These are phyloP conservation scores for Bombus confusus DNA, from an alignment of 1,140 invertebrate species.

Conservation along the genomic window DNA sequence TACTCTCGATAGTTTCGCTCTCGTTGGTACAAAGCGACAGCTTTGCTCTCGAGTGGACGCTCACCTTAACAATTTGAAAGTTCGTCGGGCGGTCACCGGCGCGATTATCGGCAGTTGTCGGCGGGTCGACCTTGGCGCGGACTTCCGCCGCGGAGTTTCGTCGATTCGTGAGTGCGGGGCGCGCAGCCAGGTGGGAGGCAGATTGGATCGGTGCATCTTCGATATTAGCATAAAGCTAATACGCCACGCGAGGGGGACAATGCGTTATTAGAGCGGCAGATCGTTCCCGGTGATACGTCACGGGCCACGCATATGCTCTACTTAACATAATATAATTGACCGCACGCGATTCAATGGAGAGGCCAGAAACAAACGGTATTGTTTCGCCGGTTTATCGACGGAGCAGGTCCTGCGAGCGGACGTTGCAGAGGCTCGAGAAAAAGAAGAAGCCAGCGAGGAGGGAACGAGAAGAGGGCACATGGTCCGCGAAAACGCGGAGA, in stretches of 20 bases:
- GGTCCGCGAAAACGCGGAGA: neutral
- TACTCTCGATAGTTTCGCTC: too few relatives aligned
- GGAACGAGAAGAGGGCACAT: too few relatives aligned
- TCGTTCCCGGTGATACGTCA: conserved; percentile 62
- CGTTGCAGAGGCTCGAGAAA: neutral
- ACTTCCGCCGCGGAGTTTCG: conserved; percentile 40
- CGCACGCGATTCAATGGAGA: conserved; percentile 70
- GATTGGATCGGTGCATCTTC: conserved; percentile 59
- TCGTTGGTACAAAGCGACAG: too few relatives aligned
- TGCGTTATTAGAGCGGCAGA: conserved; percentile 70
- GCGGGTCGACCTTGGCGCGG: neutral
- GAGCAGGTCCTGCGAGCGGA: neutral
- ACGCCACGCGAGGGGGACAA: conserved; percentile 68
- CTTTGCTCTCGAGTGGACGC: too few relatives aligned
- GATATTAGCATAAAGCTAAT: conserved; percentile 73
- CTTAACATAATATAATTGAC: conserved; percentile 75
- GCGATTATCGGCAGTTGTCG: too few relatives aligned
- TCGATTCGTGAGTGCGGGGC: conserved; percentile 1
- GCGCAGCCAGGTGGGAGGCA: neutral
- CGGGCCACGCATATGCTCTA: conserved; percentile 68
- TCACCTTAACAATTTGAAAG: too few relatives aligned
- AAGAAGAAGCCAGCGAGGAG: neutral
- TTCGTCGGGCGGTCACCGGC: too few relatives aligned
- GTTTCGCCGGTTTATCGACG: conserved; percentile 22
- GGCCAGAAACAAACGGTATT: conserved; percentile 65